phyloP scores from a whole-genome alignment of 2,888 invertebrate genomes.

The Drosophila lacicola region DNA sequence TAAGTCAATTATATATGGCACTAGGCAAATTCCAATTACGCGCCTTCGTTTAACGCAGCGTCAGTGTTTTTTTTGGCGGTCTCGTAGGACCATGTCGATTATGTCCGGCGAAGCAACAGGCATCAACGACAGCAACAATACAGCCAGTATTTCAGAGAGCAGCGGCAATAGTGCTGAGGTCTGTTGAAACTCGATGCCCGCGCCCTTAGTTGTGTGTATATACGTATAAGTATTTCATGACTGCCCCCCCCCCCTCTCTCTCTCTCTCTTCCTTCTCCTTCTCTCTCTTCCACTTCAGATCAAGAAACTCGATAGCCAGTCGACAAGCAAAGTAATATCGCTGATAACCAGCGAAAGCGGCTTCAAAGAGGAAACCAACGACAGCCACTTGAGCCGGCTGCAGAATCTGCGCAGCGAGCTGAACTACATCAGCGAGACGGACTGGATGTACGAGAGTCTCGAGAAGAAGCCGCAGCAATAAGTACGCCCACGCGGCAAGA shows the following conservation, averaged over 20 bases:
- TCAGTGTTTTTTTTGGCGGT: background rate
- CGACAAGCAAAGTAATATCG: slow-evolving; percentile 74
- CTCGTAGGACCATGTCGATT: slow-evolving; percentile 18
- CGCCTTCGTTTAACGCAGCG: background rate
- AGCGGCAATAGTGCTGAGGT: slow-evolving; percentile 47
- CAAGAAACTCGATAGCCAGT: slow-evolving; percentile 52
- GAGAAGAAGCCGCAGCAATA: slow-evolving; percentile 86
- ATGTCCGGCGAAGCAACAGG: slow-evolving; percentile 49
- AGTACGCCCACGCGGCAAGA: background rate
- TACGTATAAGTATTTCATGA: background rate
- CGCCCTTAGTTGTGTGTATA: background rate
- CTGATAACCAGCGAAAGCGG: slow-evolving; percentile 76
- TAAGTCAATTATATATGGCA: background rate
- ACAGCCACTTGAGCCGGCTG: slow-evolving; percentile 90
- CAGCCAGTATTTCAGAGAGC: slow-evolving; percentile 38
- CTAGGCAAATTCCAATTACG: background rate
- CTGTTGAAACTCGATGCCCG: slow-evolving; percentile 12
- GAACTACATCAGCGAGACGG: slow-evolving; percentile 91
- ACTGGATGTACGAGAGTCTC: slow-evolving; percentile 91
- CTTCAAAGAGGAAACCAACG: slow-evolving; percentile 87
- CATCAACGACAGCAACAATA: slow-evolving; percentile 35
- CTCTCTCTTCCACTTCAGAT: slow-evolving; percentile 24
- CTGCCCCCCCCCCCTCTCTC: background rate
- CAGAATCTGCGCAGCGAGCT: slow-evolving; percentile 90
- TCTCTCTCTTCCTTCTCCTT: background rate